These are phyloP conservation scores for Brachionus paranguensis DNA, from an alignment of 1,140 invertebrate genomes.

Conservation along the genomic window DNA sequence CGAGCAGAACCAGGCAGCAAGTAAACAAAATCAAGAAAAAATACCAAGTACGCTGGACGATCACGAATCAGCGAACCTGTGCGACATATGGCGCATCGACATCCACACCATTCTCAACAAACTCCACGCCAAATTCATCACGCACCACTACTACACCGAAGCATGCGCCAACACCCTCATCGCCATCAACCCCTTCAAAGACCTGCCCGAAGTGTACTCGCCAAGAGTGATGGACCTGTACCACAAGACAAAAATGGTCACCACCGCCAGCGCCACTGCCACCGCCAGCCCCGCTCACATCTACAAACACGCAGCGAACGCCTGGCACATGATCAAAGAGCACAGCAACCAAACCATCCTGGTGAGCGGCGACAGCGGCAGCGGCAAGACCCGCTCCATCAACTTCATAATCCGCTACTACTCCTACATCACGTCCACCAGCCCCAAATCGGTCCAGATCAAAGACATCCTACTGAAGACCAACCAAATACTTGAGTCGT, in stretches of 20 bases:
- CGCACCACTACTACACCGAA: constrained; percentile 45
- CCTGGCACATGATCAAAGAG: neutral
- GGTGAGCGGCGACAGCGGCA: constrained; percentile 1
- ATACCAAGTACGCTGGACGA: too few relatives aligned
- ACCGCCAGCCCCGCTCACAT: neutral
- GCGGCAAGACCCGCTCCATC: neutral
- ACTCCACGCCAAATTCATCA: constrained; percentile 43
- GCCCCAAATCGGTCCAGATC: constrained; percentile 61
- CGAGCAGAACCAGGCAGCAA: neutral
- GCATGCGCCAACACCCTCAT: constrained; percentile 46
- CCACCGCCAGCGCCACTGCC: neutral
- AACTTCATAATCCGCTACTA: neutral
- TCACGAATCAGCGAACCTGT: neutral
- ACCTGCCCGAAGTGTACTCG: constrained; percentile 44
- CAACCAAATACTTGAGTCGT: constrained; percentile 94
- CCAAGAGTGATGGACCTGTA: constrained; percentile 43
- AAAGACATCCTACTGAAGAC: constrained; percentile 65
- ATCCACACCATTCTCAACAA: neutral
- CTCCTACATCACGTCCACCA: neutral
- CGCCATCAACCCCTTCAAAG: constrained; percentile 48
- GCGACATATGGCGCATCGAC: neutral
- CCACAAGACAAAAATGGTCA: too few relatives aligned
- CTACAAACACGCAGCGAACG: neutral
- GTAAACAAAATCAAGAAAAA: neutral
- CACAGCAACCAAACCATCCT: neutral